Evolutionary conservation across 2,797 vertebrate species (phyloP).

Genomic region (Gorsachius magnificus): DNA sequence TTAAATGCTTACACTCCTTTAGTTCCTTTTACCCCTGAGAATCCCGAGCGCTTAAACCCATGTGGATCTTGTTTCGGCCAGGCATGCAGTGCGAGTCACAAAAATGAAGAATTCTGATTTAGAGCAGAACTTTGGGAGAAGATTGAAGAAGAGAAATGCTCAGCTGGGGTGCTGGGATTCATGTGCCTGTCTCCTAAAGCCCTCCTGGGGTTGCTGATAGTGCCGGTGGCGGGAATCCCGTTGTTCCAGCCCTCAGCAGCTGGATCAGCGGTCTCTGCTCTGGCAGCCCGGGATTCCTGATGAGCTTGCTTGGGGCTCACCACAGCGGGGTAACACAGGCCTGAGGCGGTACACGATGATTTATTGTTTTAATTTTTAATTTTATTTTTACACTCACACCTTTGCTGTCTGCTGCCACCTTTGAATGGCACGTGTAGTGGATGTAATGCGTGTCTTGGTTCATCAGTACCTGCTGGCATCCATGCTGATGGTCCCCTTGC

Average conservation of each 20-base stretch:
- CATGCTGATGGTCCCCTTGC: not conserved
- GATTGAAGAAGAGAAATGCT: not conserved
- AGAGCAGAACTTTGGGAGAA: not conserved
- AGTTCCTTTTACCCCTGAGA: constrained; percentile 34
- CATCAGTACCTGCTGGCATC: not conserved
- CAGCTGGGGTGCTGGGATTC: fast-evolving
- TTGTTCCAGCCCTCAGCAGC: not conserved
- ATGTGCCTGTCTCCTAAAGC: not conserved
- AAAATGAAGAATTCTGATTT: not conserved
- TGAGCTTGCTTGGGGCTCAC: constrained; percentile 23
- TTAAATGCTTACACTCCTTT: constrained; percentile 53
- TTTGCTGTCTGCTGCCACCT: not conserved
- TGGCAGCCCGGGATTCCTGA: constrained; percentile 16
- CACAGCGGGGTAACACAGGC: not conserved
- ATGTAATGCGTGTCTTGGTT: fast-evolving
- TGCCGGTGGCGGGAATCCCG: fast-evolving
- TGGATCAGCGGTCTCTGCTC: not conserved
- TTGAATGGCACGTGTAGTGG: not conserved
- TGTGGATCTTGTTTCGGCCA: not conserved
- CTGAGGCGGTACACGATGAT: not conserved
- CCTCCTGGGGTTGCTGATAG: not conserved
- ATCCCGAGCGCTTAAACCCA: not conserved
- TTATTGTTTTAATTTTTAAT: not conserved
- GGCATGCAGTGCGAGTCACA: fast-evolving
- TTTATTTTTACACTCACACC: not conserved